Conservation (phyloP, 2,888 invertebrate species). For the Neoascia interrupta region DNA sequence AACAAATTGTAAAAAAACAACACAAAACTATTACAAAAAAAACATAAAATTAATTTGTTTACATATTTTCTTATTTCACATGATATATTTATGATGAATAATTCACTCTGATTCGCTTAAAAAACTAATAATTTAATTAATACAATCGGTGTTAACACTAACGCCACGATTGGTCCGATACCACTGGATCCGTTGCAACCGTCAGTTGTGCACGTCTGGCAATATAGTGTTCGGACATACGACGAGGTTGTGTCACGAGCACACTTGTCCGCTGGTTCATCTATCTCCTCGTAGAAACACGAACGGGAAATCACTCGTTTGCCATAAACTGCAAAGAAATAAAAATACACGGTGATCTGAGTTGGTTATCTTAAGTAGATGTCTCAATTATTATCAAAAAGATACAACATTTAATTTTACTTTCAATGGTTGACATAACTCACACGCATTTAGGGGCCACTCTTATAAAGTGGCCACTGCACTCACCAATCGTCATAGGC, state of each 20-base stretch:
- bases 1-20: conserved; percentile 26
- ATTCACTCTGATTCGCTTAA: conserved; percentile 46
- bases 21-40: conserved; percentile 18
- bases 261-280: conserved; percentile 78
- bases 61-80: conserved; percentile 27
- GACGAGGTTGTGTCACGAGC: conserved; percentile 77
- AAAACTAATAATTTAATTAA: conserved; percentile 67
- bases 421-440: conserved; percentile 44
- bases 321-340: conserved; percentile 77
- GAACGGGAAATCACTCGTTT: conserved; percentile 79
- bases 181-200: conserved; percentile 77
- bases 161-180: conserved; percentile 72
- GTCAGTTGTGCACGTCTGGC: conserved; percentile 78
- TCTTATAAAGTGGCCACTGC: conserved; percentile 29
- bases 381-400: conserved; percentile 63
- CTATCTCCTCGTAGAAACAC: conserved; percentile 79
- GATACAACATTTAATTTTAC: conserved; percentile 53
- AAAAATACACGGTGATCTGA: conserved; percentile 9
- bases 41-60: conserved; percentile 52
- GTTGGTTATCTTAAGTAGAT: conserved; percentile 40
- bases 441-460: conserved; percentile 15
- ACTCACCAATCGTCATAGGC: conserved; percentile 34
- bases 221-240: conserved; percentile 78
- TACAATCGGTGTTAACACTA: conserved; percentile 72
- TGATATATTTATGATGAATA: conserved; percentile 58